Percentiles rank a stretch among this genome's conserved stretches.
Conservation (phyloP, 2,113 vertebrate species). For the Bettongia penicillata region DNA sequence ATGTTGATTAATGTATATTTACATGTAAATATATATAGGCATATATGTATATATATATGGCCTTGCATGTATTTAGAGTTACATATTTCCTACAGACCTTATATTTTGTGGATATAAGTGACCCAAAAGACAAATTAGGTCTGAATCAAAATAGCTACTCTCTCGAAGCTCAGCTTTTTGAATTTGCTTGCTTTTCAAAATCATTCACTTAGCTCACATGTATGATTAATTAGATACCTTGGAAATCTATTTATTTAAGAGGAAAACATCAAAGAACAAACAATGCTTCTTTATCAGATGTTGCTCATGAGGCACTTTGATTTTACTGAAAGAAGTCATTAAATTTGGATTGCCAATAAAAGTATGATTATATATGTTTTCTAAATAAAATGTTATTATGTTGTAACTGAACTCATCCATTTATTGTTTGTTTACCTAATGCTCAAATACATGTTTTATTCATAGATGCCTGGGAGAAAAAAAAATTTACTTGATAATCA, state of each 20-base stretch:
- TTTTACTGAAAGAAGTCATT: slow-evolving; percentile 80
- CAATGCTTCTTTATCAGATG: slow-evolving; percentile 49
- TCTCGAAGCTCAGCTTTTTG: slow-evolving; percentile 5
- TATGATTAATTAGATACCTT: slow-evolving; percentile 36
- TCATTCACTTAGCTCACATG: not conserved
- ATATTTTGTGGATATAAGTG: slow-evolving; percentile 52
- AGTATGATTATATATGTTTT: slow-evolving; percentile 78
- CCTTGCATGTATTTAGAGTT: not conserved
- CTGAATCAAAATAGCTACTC: slow-evolving; percentile 16
- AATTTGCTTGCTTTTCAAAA: not conserved
- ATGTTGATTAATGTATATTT: slow-evolving; percentile 28
- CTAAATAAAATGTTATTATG: slow-evolving; percentile 71
- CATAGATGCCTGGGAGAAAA: slow-evolving; percentile 76
- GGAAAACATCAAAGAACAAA: slow-evolving; percentile 59
- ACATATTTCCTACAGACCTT: slow-evolving; percentile 19
- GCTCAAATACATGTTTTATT: slow-evolving; percentile 77
- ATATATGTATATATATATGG: not conserved
- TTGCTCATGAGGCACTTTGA: slow-evolving; percentile 69
- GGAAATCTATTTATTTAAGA: slow-evolving; percentile 61
- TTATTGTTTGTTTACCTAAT: slow-evolving; percentile 79
- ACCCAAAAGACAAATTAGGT: slow-evolving; percentile 46
- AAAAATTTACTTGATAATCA: slow-evolving; percentile 76
- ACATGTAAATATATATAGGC: not conserved
- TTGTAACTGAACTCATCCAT: slow-evolving; percentile 75
- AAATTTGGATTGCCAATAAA: slow-evolving; percentile 78